Conservation (phyloP, 2,113 vertebrate genomes). For the Neomonachus schauinslandi region DNA sequence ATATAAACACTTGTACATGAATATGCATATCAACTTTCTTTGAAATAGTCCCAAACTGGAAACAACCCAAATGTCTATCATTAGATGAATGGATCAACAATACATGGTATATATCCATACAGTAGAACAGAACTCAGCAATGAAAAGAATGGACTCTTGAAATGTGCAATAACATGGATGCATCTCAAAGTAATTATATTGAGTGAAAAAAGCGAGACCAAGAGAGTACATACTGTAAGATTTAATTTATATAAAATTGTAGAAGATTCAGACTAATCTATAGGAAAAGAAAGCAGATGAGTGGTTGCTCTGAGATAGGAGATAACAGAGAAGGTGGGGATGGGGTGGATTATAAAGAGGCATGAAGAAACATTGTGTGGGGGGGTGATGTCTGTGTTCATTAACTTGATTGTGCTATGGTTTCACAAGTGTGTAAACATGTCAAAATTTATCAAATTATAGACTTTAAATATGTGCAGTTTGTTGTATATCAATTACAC, state of each 20-base stretch:
- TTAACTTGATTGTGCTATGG: background rate
- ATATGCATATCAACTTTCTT: background rate
- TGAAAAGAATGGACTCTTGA: background rate
- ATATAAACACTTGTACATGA: background rate
- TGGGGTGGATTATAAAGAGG: background rate
- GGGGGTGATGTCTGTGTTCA: background rate
- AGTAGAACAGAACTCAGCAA: background rate
- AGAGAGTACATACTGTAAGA: background rate
- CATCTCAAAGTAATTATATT: background rate
- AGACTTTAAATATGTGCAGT: background rate
- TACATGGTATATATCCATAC: fast-evolving
- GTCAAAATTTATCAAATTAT: background rate
- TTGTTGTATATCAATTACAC: background rate
- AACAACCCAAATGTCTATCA: background rate
- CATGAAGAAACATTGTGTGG: background rate
- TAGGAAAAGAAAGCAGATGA: background rate
- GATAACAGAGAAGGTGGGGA: background rate
- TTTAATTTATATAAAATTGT: background rate
- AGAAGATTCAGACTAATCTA: background rate
- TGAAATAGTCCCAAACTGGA: background rate
- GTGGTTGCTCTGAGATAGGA: background rate
- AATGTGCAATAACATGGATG: background rate
- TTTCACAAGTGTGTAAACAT: background rate
- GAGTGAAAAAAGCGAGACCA: background rate
- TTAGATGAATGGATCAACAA: background rate